Conservation (phyloP, 1,140 invertebrate species). For the Magallana ariakensis region DNA sequence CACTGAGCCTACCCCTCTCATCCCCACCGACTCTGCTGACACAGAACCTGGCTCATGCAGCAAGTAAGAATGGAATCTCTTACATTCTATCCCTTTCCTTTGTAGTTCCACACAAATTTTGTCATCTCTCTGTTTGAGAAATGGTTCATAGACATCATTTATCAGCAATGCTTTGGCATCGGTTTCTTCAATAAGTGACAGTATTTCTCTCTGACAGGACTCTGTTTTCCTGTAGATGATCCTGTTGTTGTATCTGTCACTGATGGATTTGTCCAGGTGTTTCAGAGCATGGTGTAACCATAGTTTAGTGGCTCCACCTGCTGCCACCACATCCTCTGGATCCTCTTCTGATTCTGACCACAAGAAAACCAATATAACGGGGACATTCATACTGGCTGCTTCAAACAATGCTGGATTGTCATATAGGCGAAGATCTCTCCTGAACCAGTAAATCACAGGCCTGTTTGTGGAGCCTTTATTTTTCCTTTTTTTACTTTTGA, state of each 20-base stretch:
- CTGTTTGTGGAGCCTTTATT: constrained; percentile 43
- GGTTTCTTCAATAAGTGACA: constrained; percentile 45
- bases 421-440: constrained; percentile 91
- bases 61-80: constrained; percentile 57
- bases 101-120: constrained; percentile 51
- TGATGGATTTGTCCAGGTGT: constrained; percentile 47
- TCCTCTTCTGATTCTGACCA: constrained; percentile 59
- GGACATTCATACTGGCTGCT: constrained; percentile 73
- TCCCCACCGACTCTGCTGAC: constrained; percentile 55
- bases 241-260: constrained; percentile 50
- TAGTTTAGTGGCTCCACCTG: constrained; percentile 59
- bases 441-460: constrained; percentile 88
- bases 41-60: constrained; percentile 59
- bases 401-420: constrained; percentile 91
- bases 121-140: constrained; percentile 60
- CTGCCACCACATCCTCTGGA: constrained; percentile 50
- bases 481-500: constrained; percentile 27
- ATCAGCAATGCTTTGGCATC: constrained; percentile 54
- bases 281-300: constrained; percentile 60
- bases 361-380: constrained; percentile 55
- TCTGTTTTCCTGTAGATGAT: constrained; percentile 56
- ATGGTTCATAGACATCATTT: constrained; percentile 65
- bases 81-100: constrained; percentile 49
- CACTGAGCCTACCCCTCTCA: constrained; percentile 61
- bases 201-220: constrained; percentile 36